These are phyloP conservation scores for Strigamia maritima DNA, from an alignment of 2,888 invertebrate species.

Conservation along the genomic window DNA sequence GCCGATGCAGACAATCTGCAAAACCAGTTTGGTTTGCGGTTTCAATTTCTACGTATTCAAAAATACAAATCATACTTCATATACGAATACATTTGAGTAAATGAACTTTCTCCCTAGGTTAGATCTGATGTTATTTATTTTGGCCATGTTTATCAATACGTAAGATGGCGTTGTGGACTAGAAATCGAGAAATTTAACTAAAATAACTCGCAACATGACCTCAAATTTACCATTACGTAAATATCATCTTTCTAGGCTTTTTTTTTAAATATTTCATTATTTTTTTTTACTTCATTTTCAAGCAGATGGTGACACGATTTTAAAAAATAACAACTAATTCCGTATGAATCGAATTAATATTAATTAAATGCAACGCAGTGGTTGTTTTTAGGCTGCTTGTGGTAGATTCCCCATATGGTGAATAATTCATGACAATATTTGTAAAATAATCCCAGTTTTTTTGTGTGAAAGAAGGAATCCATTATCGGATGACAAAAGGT, in stretches of 20 bases:
- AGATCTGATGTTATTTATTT: no score
- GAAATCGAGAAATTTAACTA: no score
- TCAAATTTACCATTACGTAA: no score
- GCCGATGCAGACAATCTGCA: slow-evolving; percentile 2
- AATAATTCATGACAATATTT: neutral
- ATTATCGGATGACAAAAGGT: neutral
- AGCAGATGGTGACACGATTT: no score
- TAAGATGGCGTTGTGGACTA: no score
- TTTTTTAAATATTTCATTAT: no score
- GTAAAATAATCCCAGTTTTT: neutral
- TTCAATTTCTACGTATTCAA: neutral
- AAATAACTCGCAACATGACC: no score
- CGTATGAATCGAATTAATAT: neutral
- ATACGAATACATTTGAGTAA: neutral
- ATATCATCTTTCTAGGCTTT: no score
- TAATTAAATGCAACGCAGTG: neutral
- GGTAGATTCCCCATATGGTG: neutral
- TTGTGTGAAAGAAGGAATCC: neutral
- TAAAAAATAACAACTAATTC: no score
- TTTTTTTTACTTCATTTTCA: no score
- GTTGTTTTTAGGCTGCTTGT: neutral
- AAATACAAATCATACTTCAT: slow-evolving; percentile 20
- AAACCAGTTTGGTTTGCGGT: slow-evolving; percentile 3
- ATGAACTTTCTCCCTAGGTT: neutral
- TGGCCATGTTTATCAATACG: no score